These are phyloP conservation scores for Jaculus jaculus DNA, from an alignment of 2,113 vertebrate genomes.

Conservation along the genomic window DNA sequence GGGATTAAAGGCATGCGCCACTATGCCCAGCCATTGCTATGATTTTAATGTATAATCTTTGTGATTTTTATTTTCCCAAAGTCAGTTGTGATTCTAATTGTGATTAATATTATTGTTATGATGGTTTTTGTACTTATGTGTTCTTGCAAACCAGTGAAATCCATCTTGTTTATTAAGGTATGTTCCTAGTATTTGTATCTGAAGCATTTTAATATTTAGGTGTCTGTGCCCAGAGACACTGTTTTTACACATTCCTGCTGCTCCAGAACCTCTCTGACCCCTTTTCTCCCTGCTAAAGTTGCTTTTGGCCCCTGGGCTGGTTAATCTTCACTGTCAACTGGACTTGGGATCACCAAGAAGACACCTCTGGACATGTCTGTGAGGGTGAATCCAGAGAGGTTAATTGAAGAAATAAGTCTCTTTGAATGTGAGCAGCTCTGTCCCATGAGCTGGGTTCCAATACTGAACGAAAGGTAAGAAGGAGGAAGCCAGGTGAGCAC, in stretches of 20 bases:
- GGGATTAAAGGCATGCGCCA: no score
- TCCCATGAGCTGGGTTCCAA: neutral
- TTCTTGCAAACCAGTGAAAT: slow-evolving; percentile 3
- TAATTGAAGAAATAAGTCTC: neutral
- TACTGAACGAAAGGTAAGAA: neutral
- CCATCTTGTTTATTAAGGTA: neutral
- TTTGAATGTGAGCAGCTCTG: neutral
- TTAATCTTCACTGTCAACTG: neutral
- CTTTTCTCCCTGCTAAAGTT: no score
- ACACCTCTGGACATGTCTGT: neutral
- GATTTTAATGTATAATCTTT: neutral
- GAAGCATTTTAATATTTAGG: neutral
- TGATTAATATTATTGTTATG: neutral
- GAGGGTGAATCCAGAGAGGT: neutral
- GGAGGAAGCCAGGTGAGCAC: no score
- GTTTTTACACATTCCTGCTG: neutral
- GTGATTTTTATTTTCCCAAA: slow-evolving; percentile 15
- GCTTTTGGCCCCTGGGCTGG: neutral
- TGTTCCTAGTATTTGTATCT: neutral
- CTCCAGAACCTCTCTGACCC: neutral
- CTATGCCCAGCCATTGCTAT: no score
- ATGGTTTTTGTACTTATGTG: neutral
- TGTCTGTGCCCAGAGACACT: neutral
- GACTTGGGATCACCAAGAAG: neutral
- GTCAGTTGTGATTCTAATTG: neutral